Base-by-base conservation (phyloP, 2,113 vertebrate species). In the Benitochromis conjunctus region DNA sequence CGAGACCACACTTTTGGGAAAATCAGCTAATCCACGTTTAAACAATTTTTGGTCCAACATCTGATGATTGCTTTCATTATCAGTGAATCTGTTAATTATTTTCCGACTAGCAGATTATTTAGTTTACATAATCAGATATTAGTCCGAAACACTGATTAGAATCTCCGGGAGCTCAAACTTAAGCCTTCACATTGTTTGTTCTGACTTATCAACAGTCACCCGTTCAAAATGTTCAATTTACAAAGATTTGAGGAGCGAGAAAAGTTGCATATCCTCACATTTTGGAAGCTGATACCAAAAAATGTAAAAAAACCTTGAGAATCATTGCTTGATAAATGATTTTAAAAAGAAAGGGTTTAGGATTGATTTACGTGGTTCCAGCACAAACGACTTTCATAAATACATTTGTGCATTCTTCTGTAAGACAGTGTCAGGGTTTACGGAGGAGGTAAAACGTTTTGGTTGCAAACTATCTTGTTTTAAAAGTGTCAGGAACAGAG, bases 1-100 rank as follows among this genome's bases (percentile, higher is more conserved):
- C 10, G 4, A 88, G 86, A 87, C 81, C 69, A 26, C 83, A 78
- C 83, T 89, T 89, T 80, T 2, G 55, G 55, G 56, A 89, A 79
- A 84, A 85, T 51, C 66, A 4, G 66, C 54, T 57, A 74, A 80
- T 85, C 21, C 82, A 11, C 4, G 38, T 79, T 43, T 56, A 16
- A 54, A 85, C 14, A 51, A 16, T 87, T 81, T 66, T 84, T 7
- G 36, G n/a, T 21, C 76, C 66, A 53, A 34, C 43, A 78, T 80
- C 41, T 16, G 18, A 62, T 2, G 62, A 80, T 16, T 10, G 34
- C 53, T 86, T 69, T 26, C 26, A 79, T 69, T 16, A 43, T 86
- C 19, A 43, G 10, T 55, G 41, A 62, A 80, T 84, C 80, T 69
- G 29, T 38, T 66, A 13, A 71, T 46, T 46, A 80, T 62, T 64